Evolutionary conservation across 2,797 vertebrate species (phyloP).

Genomic region (Poecilia picta): DNA sequence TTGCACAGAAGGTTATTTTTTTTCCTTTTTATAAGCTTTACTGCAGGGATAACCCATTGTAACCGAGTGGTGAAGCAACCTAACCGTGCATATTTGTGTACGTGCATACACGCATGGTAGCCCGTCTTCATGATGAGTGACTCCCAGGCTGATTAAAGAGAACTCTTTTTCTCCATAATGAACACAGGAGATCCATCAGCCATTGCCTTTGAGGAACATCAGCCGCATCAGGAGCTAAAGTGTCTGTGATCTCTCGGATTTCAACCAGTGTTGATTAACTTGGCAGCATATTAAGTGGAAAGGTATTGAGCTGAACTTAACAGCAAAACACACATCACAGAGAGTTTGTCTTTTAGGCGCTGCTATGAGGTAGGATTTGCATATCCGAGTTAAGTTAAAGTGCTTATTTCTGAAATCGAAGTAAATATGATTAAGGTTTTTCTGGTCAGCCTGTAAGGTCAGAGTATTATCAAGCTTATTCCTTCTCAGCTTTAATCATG

Average conservation of each 20-base stretch:
- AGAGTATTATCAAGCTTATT: slow-evolving; percentile 61
- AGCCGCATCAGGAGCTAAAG: slow-evolving; percentile 75
- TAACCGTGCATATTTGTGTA: slow-evolving; percentile 18
- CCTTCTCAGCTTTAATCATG: slow-evolving; percentile 50
- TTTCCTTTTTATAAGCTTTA: slow-evolving; percentile 21
- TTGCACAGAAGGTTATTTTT: slow-evolving; percentile 19
- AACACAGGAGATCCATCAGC: slow-evolving; percentile 81
- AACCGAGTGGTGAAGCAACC: slow-evolving; percentile 23
- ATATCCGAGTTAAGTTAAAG: slow-evolving; percentile 66
- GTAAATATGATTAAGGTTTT: slow-evolving; percentile 67
- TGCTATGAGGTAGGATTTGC: slow-evolving; percentile 63
- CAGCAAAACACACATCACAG: slow-evolving; percentile 50
- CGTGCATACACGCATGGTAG: slow-evolving; percentile 36
- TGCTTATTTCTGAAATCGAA: slow-evolving; percentile 63
- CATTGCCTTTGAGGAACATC: slow-evolving; percentile 75
- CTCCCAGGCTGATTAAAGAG: slow-evolving; percentile 80
- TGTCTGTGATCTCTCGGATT: slow-evolving; percentile 78
- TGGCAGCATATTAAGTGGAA: slow-evolving; percentile 79
- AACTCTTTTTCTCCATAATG: slow-evolving; percentile 75
- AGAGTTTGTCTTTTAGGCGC: slow-evolving; percentile 64
- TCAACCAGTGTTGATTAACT: slow-evolving; percentile 79
- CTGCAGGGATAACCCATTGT: slow-evolving; percentile 27
- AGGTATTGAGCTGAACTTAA: slow-evolving; percentile 70
- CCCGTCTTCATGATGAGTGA: slow-evolving; percentile 76
- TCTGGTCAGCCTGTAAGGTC: slow-evolving; percentile 59